Evolutionary conservation across 2,797 vertebrate genomes (phyloP).

Genomic region (Gorsachius magnificus): DNA sequence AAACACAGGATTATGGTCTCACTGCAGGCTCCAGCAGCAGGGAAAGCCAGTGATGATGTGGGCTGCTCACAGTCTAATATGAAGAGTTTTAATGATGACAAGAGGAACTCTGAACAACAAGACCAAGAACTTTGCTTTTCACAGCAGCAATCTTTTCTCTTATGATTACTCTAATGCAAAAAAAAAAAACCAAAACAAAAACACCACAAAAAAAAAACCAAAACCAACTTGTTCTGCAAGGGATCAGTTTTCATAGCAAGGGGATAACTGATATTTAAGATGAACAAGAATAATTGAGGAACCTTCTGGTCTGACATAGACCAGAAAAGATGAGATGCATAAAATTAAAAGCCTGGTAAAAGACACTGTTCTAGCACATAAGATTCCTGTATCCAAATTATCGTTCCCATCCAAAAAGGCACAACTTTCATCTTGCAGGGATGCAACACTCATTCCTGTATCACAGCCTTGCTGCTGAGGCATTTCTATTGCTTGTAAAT

Average conservation of each 20-base stretch:
- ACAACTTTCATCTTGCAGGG: neutral
- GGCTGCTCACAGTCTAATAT: neutral
- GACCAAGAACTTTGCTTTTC: slow-evolving; percentile 11
- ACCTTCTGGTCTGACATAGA: neutral
- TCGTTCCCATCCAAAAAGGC: neutral
- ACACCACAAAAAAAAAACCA: neutral
- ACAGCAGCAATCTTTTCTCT: neutral
- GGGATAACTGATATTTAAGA: neutral
- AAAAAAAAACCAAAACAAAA: neutral
- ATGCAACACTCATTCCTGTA: neutral
- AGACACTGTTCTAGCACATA: neutral
- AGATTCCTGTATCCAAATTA: neutral
- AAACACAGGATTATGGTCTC: slow-evolving; percentile 10
- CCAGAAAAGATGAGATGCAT: neutral
- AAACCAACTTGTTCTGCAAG: neutral
- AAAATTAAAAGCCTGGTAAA: neutral
- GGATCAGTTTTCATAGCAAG: neutral
- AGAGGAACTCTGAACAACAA: neutral
- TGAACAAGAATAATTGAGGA: neutral
- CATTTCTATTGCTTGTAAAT: neutral
- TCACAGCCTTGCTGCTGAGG: neutral
- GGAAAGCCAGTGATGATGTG: neutral
- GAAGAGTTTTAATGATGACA: slow-evolving; percentile 5
- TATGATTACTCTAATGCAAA: neutral
- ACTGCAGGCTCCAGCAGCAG: slow-evolving; percentile 41